Conservation (phyloP, 2,888 invertebrate genomes). For the Ganaspis brasiliensis region DNA sequence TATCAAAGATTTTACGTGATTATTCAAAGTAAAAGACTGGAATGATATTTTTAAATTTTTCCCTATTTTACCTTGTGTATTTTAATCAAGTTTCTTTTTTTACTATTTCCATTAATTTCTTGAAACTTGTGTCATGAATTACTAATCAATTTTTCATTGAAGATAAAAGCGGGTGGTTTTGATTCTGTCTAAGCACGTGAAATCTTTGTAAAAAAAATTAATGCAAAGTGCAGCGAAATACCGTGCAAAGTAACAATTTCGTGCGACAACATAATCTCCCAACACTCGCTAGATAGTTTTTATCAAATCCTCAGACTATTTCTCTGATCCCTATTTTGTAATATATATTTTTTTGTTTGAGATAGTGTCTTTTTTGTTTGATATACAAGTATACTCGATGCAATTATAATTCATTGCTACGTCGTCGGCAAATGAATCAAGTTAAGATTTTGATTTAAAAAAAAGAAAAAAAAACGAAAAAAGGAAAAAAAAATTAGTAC, state of each 20-base stretch:
- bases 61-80: background rate
- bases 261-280: conserved; percentile 28
- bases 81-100: background rate
- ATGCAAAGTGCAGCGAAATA: conserved; percentile 42
- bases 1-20: conserved; percentile 36
- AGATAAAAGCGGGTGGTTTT: background rate
- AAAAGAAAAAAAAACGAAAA: background rate
- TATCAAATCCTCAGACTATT: conserved; percentile 30
- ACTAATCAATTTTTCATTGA: background rate
- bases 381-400: conserved; percentile 17
- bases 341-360: conserved; percentile 41
- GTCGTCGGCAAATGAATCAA: background rate
- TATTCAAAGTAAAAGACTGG: conserved; percentile 13
- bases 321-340: conserved; percentile 32
- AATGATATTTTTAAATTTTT: conserved; percentile 7
- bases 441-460: background rate
- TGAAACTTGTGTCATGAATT: background rate
- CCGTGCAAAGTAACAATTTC: conserved; percentile 39
- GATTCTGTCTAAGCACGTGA: conserved; percentile 12
- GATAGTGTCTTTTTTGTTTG: conserved; percentile 29
- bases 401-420: conserved; percentile 11
- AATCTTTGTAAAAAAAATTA: conserved; percentile 20
- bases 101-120: background rate
- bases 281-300: conserved; percentile 37
- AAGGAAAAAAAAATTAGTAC: background rate